Base-by-base conservation (phyloP, 2,113 vertebrate species). In the Hippoglossus stenolepis region DNA sequence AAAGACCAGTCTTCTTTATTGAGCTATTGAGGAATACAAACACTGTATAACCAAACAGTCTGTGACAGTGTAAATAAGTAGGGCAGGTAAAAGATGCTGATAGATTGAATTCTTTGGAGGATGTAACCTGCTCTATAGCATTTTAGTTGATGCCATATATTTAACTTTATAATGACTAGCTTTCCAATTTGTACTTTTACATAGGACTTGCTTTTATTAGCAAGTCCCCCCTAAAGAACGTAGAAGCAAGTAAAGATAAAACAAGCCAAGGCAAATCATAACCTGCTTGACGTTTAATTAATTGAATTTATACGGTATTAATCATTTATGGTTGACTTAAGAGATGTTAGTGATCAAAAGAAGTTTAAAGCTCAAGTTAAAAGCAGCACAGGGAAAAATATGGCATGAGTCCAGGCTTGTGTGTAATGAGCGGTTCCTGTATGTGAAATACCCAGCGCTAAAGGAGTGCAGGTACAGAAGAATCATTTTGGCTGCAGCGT, bases 51-150 rank as follows among this genome's bases (percentile, higher is more conserved):
- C 61, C 73, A 68, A 70, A 77, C 75, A 59, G 51, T 61, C 57
- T 79, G 65, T 69, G 79, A 79, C 73, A 21, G 24, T 72, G 28
- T 70, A 77, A 77, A 87, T 80, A 80, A 83, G 73, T 82, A 87
- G 78, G 67, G 45, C 73, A 85, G 28, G 40, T 38, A 66, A 56
- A 72, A 82, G 80, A 47, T 40, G 45, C 65, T 60, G 49, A 74
- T 77, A 60, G 75, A 86, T 85, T 76, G 26, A 86, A 83, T 83
- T 89, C 73, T 76, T 87, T 49, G 65, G 69, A 74, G 77, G 70
- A 65, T 82, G 64, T 63, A 70, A 51, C 47, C 70, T 73, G 74
- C 2, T 43, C 11, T 43, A 1, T 11, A 35, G 35, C 35, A 38
- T 38, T 38, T 35, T 38, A 10, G 49, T 79, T 73, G 70, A 73